phyloP scores from a whole-genome alignment of 2,113 vertebrate genomes.

The Bettongia penicillata region DNA sequence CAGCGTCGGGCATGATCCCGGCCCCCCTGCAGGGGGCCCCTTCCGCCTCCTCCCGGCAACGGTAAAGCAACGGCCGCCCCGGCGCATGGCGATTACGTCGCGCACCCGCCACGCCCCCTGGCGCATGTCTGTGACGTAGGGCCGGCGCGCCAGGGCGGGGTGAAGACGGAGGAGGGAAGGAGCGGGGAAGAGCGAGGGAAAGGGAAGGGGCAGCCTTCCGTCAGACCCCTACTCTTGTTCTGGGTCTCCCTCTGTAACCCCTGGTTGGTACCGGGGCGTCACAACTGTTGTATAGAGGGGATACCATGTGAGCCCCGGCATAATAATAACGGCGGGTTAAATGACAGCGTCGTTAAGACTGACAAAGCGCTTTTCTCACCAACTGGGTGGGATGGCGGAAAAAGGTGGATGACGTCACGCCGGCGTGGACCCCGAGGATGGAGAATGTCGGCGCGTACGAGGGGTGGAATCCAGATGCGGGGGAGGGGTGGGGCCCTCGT shows the following conservation, averaged over 20 bases:
- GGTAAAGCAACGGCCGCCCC: accelerated
- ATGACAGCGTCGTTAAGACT: neutral
- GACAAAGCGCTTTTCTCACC: no score
- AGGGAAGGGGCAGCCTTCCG: neutral
- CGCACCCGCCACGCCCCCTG: neutral
- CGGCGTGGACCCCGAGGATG: no score
- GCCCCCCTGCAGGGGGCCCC: accelerated
- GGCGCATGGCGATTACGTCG: constrained; percentile 43
- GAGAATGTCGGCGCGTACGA: no score
- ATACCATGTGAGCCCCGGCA: no score
- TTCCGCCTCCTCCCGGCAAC: neutral
- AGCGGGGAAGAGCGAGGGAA: no score
- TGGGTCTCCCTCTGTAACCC: neutral
- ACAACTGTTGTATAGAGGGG: neutral
- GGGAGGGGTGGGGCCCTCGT: no score
- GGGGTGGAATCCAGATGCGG: no score
- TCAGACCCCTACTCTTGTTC: no score
- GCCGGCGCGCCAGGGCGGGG: no score
- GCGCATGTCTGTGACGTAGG: neutral
- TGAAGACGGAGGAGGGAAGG: neutral
- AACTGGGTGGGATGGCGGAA: no score
- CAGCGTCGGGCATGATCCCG: constrained; percentile 53
- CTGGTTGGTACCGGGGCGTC: neutral
- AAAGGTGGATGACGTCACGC: no score
- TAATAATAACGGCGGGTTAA: neutral